Evolutionary conservation across 1,140 invertebrate genomes (phyloP), one percentile per base, ranked within the genome.

Genomic region (Nomia melanderi): DNA sequence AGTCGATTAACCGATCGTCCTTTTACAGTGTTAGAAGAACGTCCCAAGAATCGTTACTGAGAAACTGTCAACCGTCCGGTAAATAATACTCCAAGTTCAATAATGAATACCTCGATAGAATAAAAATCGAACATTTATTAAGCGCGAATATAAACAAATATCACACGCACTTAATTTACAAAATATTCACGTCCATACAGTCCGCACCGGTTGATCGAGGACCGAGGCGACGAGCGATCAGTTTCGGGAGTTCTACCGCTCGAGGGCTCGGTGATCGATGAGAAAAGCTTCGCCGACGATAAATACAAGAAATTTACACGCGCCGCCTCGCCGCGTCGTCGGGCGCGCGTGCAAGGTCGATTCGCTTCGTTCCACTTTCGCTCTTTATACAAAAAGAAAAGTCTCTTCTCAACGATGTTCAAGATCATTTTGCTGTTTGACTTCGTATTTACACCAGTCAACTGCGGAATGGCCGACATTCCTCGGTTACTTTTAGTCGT

Each of bases 81-180:
- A n/a, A n/a, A n/a, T n/a, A n/a, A n/a, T n/a, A n/a, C n/a, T n/a
- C n/a, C n/a, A n/a, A n/a, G n/a, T n/a, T n/a, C n/a, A n/a, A n/a
- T n/a, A n/a, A n/a, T n/a, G n/a, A n/a, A n/a, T n/a, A n/a, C n/a
- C n/a, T n/a, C n/a, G n/a, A 9, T 54, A 23, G 33, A 59, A 59
- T 64, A 41, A 31, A 80, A 77, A 72, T 50, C 39, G 44, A 79
- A 64, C 39, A 50, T 81, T 86, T 84, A 83, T 85, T 85, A 77
- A 82, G 53, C 78, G 62, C 75, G 77, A 78, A 53, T 66, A 50
- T 47, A 84, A 70, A 82, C 76, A 33, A 71, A 63, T 77, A 65
- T 82, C 83, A 80, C 74, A 77, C 83, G 66, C 67, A 59, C 79
- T 78, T 84, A 57, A 81, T 81, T 78, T 81, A 84, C 77, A 75